Evolutionary conservation across 2,113 vertebrate species (phyloP).

Genomic region (Lates calcarifer): DNA sequence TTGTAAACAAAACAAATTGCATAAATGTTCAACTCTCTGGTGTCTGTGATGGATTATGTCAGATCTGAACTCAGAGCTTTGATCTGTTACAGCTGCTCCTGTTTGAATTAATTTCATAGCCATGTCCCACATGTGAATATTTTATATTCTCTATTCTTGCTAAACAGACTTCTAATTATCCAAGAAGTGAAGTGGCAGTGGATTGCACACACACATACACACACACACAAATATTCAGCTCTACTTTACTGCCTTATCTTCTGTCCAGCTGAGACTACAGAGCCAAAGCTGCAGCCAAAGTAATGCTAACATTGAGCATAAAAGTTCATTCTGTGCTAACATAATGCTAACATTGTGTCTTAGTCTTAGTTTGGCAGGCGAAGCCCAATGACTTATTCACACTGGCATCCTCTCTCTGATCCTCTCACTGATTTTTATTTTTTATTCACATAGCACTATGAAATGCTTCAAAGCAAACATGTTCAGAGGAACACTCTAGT

Average conservation of each 20-base stretch:
- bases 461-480: too few species aligned
- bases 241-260: neutral
- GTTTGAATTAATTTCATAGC: neutral
- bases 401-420: neutral
- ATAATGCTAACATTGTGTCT: neutral
- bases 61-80: neutral
- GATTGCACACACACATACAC: neutral
- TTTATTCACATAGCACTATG: neutral
- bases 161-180: neutral
- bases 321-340: too few species aligned
- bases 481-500: neutral
- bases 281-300: neutral
- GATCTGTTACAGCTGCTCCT: neutral
- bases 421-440: neutral
- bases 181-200: too few species aligned
- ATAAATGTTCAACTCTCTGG: too few species aligned
- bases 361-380: neutral
- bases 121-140: neutral
- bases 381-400: too few species aligned
- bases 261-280: neutral
- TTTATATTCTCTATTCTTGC: neutral
- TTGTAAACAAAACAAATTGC: neutral
- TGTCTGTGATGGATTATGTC: neutral
- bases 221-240: neutral
- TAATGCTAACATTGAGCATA: neutral